A percentile compares a stretch with the other conserved stretches of the same genome.
phyloP scores from a whole-genome alignment of 1,140 invertebrate genomes.

The Drosophila serrata region DNA sequence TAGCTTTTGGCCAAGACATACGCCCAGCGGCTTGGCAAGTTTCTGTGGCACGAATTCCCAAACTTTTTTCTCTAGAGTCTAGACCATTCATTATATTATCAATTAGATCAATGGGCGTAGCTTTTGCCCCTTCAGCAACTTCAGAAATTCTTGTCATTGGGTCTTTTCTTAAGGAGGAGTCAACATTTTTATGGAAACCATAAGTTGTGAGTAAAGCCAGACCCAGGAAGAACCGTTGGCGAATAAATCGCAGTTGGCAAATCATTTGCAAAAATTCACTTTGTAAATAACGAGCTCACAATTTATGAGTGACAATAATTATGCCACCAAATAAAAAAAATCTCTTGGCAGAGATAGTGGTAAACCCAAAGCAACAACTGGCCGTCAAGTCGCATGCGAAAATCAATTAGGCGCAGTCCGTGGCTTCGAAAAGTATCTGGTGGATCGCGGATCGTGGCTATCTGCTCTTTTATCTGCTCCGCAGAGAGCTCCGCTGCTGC shows the following conservation, averaged over 20 bases:
- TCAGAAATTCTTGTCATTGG: slow-evolving; percentile 26
- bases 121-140: neutral
- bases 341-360: slow-evolving; percentile 27
- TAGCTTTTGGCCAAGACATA: neutral
- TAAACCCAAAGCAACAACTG: slow-evolving; percentile 11
- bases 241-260: slow-evolving; percentile 50
- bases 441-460: slow-evolving; percentile 58
- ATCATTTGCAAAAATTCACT: slow-evolving; percentile 57
- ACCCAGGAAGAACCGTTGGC: slow-evolving; percentile 47
- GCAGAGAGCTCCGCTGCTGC: slow-evolving; percentile 31
- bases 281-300: slow-evolving; percentile 63
- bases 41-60: slow-evolving; percentile 18
- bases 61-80: neutral
- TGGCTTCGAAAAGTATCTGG: slow-evolving; percentile 51
- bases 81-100: slow-evolving; percentile 48
- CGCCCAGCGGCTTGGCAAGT: slow-evolving; percentile 15
- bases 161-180: slow-evolving; percentile 1
- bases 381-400: slow-evolving; percentile 69
- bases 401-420: slow-evolving; percentile 70
- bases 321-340: slow-evolving; percentile 57
- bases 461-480: slow-evolving; percentile 60
- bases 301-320: slow-evolving; percentile 80
- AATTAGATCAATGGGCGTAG: slow-evolving; percentile 51
- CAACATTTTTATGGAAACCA: slow-evolving; percentile 15
- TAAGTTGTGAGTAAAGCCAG: slow-evolving; percentile 14